phyloP scores from a whole-genome alignment of 2,797 vertebrate species.

The Sebastes iracundus region DNA sequence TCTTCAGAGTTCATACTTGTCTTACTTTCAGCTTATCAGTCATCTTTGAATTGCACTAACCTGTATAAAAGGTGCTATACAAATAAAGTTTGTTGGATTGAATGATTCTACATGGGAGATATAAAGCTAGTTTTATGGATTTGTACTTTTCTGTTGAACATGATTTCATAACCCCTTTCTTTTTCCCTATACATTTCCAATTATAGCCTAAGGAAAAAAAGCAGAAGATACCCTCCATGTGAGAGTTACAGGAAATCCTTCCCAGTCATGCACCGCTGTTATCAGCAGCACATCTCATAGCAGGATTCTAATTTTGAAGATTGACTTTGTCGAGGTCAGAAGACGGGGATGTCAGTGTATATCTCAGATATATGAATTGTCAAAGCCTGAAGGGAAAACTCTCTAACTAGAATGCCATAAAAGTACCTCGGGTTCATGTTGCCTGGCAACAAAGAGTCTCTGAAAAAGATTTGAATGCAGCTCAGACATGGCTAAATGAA shows the following conservation, averaged over 20 bases:
- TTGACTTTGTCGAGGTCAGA: conserved; percentile 65
- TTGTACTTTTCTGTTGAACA: background rate
- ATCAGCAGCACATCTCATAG: conserved; percentile 26
- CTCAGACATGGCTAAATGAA: conserved; percentile 76
- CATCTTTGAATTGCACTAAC: too few species aligned
- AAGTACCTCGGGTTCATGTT: conserved; percentile 77
- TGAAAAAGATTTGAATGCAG: conserved; percentile 79
- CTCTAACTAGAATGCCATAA: conserved; percentile 69
- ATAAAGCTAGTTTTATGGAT: conserved; percentile 22
- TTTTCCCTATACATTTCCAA: conserved; percentile 28
- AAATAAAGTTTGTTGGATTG: too few species aligned
- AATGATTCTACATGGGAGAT: background rate
- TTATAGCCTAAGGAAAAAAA: conserved; percentile 9
- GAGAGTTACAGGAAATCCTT: conserved; percentile 35
- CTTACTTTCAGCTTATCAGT: too few species aligned
- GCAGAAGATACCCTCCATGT: background rate
- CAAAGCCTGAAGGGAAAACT: conserved; percentile 66
- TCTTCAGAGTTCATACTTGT: too few species aligned
- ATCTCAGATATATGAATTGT: conserved; percentile 64
- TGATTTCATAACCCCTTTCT: conserved; percentile 22
- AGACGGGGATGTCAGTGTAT: conserved; percentile 42
- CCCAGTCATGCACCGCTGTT: conserved; percentile 3
- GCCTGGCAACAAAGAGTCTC: conserved; percentile 84
- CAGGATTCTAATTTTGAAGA: conserved; percentile 54
- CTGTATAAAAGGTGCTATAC: too few species aligned